Base-by-base conservation (phyloP, 1,140 invertebrate genomes). In the Drosophila sucinea region DNA sequence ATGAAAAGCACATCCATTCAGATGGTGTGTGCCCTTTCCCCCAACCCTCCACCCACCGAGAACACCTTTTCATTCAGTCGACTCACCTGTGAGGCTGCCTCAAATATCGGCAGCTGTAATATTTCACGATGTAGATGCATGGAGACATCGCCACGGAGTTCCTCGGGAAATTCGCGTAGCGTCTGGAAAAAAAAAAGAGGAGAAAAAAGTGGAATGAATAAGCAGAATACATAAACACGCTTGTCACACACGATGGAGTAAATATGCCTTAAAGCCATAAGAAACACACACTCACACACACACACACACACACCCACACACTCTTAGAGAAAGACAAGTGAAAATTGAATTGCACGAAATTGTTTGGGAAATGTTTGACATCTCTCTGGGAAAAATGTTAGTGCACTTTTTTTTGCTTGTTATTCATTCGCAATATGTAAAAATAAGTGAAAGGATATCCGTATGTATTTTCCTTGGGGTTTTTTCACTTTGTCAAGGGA, bases 111-210 rank as follows among this genome's bases (percentile, higher is more conserved):
- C 55, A 99, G 94, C 80, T 96, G 96, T 61, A 99, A 94, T 85
- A 99, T 98, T 93, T 99, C 98, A 69, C 97, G 94, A 93, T 99
- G 97, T 70, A 99, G 93, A 93, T 99, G 98, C 95, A 99, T 96
- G 11, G 97, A 98, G 29, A 99, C 97, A 89, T 99, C 98, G 8
- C 98, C 98, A 57, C 98, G 93, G 32, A 99, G 93, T 92, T 99
- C 98, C 91, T 99, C 98, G 0, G 98, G 98, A 93, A 99, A 99
- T 93, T 99, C 98, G 92, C 97, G 97, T 51, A 99, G 93, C 56
- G 98, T 98, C 98, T 99, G 93, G 91, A 86, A 38, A 62, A 57
- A 54, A 63, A 58, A 38, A 69, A 64, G 66, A 30, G 61, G 11
- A 38, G 38, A 62, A 30, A 27, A 23, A 60, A 77, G 29, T 32